Base-by-base conservation (phyloP, 2,113 vertebrate genomes). In the Barbus barbus region DNA sequence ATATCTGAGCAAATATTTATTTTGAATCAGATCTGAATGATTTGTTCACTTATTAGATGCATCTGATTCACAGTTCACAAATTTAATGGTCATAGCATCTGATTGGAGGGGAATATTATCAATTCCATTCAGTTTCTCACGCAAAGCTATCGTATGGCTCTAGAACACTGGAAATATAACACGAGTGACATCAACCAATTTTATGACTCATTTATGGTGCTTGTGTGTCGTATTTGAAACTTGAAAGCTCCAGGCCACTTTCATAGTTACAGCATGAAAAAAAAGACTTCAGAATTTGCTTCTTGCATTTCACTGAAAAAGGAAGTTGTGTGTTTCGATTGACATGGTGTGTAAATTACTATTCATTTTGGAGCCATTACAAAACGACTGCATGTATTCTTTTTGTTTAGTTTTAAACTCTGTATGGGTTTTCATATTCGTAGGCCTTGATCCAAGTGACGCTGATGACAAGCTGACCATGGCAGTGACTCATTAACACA, bases 281-380 rank as follows among this genome's bases (percentile, higher is more conserved):
- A 67, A 38, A 69, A 69, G 31, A 22, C 31, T 67, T 67, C 8
- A 69, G 33, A 38, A 69, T n/a, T 33, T 33, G 7, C 28, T 67
- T 38, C 33, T n/a, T 38, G 31, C 33, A 36, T 71, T 71, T 71
- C 67, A 38, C 9, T 71, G 33, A 22, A n/a, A 22, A 38, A 38
- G 65, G 33, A 38, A 71, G 67, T 71, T 69, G 12, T 22, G 18
- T 31, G 67, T 71, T 69, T 69, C 4, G 20, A 69, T 38, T n/a
- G 67, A 71, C 67, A n/a, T 38, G 67, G 67, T 71, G 67, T 38
- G 33, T 12, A 71, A 71, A 69, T 38, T 71, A 38, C 33, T 20
- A 71, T 13, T 71, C 1, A 38, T n/a, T 38, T 69, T 38, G 20
- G 65, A 2, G 65, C 65, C 22, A 71, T 71, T 71, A 71, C 67